A percentile compares a stretch with the other conserved stretches of the same genome.
Conservation (phyloP, 1,140 invertebrate species). For the Lasioglossum baleicum region DNA sequence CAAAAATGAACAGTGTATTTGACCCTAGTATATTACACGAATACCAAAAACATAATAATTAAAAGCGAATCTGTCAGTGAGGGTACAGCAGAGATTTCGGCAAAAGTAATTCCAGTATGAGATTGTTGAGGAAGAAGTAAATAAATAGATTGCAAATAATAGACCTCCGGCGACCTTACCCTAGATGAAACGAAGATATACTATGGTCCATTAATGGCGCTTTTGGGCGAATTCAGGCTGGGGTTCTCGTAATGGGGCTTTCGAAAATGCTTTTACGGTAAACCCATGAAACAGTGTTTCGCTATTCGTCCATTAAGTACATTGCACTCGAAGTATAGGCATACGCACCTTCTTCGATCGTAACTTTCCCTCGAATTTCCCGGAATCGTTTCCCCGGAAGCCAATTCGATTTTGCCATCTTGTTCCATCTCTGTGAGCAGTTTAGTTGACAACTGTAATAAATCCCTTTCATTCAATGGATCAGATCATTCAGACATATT, state of each 20-base stretch:
- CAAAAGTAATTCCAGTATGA: no score
- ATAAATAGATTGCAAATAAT: background rate
- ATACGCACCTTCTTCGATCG: constrained; percentile 21
- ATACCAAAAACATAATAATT: no score
- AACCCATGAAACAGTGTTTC: constrained; percentile 40
- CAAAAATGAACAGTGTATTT: no score
- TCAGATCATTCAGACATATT: no score
- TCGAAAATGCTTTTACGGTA: constrained; percentile 45
- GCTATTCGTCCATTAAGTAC: constrained; percentile 42
- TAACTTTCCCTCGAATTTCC: constrained; percentile 3
- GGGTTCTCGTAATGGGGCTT: constrained; percentile 41
- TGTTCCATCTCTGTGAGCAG: no score
- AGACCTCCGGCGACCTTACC: background rate
- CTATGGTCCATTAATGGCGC: constrained; percentile 31
- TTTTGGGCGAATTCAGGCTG: constrained; percentile 29
- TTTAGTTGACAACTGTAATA: background rate
- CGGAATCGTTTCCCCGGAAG: background rate
- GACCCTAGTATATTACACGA: no score
- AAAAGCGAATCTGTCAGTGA: no score
- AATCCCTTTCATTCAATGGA: background rate
- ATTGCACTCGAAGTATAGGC: constrained; percentile 29
- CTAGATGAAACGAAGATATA: constrained; percentile 39
- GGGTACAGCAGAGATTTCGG: no score
- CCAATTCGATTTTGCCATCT: background rate
- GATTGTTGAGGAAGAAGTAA: background rate